A percentile compares a stretch with the other conserved stretches of the same genome.
phyloP scores from a whole-genome alignment of 2,888 invertebrate species.

The Phengaris alcon region DNA sequence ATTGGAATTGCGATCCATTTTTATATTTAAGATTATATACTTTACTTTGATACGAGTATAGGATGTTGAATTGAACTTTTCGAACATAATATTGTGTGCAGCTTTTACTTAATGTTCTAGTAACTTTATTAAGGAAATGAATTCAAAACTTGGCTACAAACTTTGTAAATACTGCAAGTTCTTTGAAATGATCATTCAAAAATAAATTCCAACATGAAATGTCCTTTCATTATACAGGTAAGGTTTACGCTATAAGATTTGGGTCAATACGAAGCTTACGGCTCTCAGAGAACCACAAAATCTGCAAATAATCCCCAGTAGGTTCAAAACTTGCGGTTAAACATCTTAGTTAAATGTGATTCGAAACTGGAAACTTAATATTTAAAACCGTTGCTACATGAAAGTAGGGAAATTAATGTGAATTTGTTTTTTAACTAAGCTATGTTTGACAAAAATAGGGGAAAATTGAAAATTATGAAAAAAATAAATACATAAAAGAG shows the following conservation, averaged over 20 bases:
- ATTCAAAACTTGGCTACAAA: background rate
- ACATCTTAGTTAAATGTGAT: background rate
- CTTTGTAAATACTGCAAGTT: background rate
- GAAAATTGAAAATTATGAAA: no score
- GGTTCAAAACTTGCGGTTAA: conserved; percentile 12
- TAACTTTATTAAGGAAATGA: background rate
- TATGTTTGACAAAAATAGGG: no score
- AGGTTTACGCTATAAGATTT: conserved; percentile 3
- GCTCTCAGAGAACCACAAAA: conserved; percentile 10
- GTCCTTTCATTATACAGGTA: background rate
- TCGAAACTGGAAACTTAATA: background rate
- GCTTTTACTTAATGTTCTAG: background rate
- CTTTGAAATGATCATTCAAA: background rate
- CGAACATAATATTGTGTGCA: no score
- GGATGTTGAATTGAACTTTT: no score
- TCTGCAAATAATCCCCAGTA: conserved; percentile 2
- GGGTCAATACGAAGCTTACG: background rate
- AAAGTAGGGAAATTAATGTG: background rate
- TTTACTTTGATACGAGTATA: no score
- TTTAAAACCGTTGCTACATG: background rate
- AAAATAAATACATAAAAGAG: no score
- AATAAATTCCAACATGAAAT: background rate
- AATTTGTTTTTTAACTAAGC: no score
- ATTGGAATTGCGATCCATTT: no score
- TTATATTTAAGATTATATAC: no score